Percentiles rank a stretch among this genome's conserved stretches.
These are phyloP conservation scores for cattle (Bos taurus) DNA, from an alignment of 2,113 vertebrate genomes.

Conservation along the genomic window ARS-UCD2.0 NC_037334.1:10075501-10076000, in stretches of 20 bases:
- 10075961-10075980: background rate
- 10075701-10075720: background rate
- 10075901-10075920: accelerated
- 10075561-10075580: background rate
- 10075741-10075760: background rate
- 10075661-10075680: background rate
- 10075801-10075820: background rate
- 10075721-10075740: background rate
- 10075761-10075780: background rate
- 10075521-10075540: background rate
- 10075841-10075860: background rate
- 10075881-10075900: background rate
- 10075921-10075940: background rate
- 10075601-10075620: background rate
- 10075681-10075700: background rate
- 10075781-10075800: background rate
- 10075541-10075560: background rate
- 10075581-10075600: background rate
- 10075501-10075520: too few relatives aligned
- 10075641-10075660: background rate
- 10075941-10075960: background rate
- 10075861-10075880: accelerated
- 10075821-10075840: background rate
- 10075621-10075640: accelerated
- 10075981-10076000: background rate